Evolutionary conservation across 1,140 invertebrate species (phyloP), one percentile per base, ranked within the genome.

Genomic region (Hypothenemus hampei): DNA sequence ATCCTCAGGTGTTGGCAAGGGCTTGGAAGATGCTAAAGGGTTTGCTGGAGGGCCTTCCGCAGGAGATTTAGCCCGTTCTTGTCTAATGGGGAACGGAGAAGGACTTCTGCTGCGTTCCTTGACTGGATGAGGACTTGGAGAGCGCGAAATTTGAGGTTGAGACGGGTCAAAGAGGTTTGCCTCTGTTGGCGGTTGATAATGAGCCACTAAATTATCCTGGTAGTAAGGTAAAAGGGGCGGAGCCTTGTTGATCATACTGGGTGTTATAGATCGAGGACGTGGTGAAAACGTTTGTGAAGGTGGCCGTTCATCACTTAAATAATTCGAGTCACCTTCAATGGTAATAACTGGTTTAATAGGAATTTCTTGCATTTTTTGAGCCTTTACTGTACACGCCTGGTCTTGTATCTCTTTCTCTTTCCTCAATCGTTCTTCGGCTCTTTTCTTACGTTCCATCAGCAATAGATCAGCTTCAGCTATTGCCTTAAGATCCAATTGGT

Each of bases 221-320:
- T 84, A 84, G 65, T 77, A 78, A 15, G 82, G 82, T 50, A 83
- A 74, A 46, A 81, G 74, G 10, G 81, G 79, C 0, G 81, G 78
- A 41, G 80, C 78, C 73, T 83, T 83, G 67, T 81, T 81, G 48
- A 79, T 82, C 68, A 78, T 67, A 67, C 78, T 80, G 2, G 81
- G 81, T 39, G 81, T 81, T 48, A 74, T 73, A 19, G 80, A 72
- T 37, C 81, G 69, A 16, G 68, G 63, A 15, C 63, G 24, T 24
- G 66, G 61, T n/a, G 66, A 66, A 55, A 66, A 65, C 22, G 62
- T 50, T 7, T 29, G 36, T 21, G 45, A 47, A 24, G 41, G 45
- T 23, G 46, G 46, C 7, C 45, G 55, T 18, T 72, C 67, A 60
- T 78, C 77, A 58, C 81, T 77, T 11, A 47, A 3, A 16, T 18